Base-by-base conservation (phyloP, 2,888 invertebrate genomes). In the Rhopalosiphum nymphaeae region DNA sequence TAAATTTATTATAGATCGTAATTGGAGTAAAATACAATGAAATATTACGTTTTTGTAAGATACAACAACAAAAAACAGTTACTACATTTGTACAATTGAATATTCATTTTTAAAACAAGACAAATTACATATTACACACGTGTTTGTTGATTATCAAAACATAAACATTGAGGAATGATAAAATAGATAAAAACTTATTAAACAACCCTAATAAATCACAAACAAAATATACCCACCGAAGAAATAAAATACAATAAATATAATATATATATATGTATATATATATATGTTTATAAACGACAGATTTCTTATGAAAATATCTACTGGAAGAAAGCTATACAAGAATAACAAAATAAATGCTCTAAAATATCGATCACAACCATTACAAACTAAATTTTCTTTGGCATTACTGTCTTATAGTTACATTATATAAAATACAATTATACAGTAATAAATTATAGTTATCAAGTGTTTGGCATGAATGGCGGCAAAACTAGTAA, bases 271-370 rank as follows among this genome's bases (percentile, higher is more conserved):
- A 85, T 46, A 3, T 44, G 9, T 67, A n/a, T 53, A 21, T 49
- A 11, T 49, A 13, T 49, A 13, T 26, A 21, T 78, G 16, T 78
- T 78, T 46, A 57, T n/a, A 87, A 29, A 29, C 36, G 42, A 67
- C 29, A 67, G 49, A 92, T 88, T 87, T 67, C n/a, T 85, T 21
- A 56, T 46, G 42, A 78, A 93, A 53, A 92, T 67, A 92, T 53
- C 46, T 93, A 93, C 29, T 16, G 92, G 92, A 93, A 93, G 92
- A 93, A 93, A 93, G 92, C 49, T 89, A 78, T 78, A 93, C 92
- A 93, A 93, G 92, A 93, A 93, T 93, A 93, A 93, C 88, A 93
- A 93, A 93, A 93, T 93, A 94, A 91, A 91, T n/a, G 94, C 85
- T 94, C 94, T 94, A 94, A 90, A 91, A 89, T 90, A 94, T 86